phyloP scores from a whole-genome alignment of 2,888 invertebrate genomes.

The Meganola albula region DNA sequence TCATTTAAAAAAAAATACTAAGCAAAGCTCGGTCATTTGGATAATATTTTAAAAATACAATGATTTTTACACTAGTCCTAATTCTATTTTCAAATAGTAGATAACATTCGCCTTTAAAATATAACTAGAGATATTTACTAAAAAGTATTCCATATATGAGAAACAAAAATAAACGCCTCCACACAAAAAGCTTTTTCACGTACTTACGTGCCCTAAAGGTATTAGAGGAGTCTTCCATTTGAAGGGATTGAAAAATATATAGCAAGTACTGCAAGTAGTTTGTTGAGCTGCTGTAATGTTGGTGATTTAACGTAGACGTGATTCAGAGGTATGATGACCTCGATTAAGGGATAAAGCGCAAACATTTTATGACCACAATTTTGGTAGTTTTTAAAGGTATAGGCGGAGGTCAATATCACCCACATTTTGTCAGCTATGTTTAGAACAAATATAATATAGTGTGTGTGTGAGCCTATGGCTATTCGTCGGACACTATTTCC shows the following conservation, averaged over 20 bases:
- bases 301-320: slow-evolving; percentile 50
- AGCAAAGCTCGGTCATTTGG: no score
- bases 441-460: no score
- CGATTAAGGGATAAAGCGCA: no score
- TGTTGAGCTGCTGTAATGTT: slow-evolving; percentile 45
- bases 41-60: no score
- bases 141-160: background rate
- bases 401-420: no score
- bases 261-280: slow-evolving; percentile 32
- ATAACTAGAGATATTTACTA: background rate
- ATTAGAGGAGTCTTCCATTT: slow-evolving; percentile 29
- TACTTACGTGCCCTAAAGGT: slow-evolving; percentile 18
- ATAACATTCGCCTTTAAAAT: background rate
- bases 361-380: no score
- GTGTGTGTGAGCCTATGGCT: no score
- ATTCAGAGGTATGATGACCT: slow-evolving; percentile 24
- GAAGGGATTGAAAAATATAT: slow-evolving; percentile 41
- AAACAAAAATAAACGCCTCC: background rate
- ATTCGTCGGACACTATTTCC: no score
- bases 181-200: slow-evolving; percentile 3
- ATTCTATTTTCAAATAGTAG: background rate
- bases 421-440: no score
- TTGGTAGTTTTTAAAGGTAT: no score
- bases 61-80: no score
- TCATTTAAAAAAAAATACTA: no score